These are phyloP conservation scores for Macrobrachium nipponense DNA, from an alignment of 1,140 invertebrate genomes.

Conservation along the genomic window DNA sequence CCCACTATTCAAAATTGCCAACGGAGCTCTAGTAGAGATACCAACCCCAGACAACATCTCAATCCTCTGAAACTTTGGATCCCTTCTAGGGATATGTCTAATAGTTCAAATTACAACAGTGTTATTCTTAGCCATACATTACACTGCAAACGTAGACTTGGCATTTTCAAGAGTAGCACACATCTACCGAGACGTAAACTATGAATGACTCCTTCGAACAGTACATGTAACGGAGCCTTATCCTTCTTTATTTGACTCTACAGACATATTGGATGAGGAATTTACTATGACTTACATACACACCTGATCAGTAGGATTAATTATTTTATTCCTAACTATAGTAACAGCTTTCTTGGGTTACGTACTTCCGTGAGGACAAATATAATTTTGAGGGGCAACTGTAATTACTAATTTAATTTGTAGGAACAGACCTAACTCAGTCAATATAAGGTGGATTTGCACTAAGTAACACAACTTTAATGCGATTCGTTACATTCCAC, in stretches of 20 bases:
- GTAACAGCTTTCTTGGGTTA: conserved; percentile 78
- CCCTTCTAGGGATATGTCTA: no score
- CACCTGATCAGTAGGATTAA: conserved; percentile 73
- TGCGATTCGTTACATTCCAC: no score
- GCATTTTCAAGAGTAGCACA: conserved; percentile 73
- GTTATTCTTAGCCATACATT: conserved; percentile 75
- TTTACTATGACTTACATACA: no score
- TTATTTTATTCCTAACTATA: conserved; percentile 76
- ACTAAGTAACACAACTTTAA: no score
- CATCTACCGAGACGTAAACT: conserved; percentile 67
- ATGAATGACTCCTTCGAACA: no score
- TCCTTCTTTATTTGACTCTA: no score
- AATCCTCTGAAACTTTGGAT: no score
- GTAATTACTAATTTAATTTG: conserved; percentile 80
- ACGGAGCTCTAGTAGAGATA: conserved; percentile 4
- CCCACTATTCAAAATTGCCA: no score
- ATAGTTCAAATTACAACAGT: conserved; percentile 74
- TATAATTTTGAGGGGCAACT: conserved; percentile 79
- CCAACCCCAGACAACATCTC: conserved; percentile 12
- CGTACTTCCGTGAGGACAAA: conserved; percentile 79
- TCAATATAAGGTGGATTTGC: no score
- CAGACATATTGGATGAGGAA: no score
- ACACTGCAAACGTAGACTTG: conserved; percentile 71
- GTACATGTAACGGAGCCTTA: no score
- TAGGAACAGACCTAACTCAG: no score